phyloP scores from a whole-genome alignment of 2,888 invertebrate species.

The Synanthedon vespiformis region DNA sequence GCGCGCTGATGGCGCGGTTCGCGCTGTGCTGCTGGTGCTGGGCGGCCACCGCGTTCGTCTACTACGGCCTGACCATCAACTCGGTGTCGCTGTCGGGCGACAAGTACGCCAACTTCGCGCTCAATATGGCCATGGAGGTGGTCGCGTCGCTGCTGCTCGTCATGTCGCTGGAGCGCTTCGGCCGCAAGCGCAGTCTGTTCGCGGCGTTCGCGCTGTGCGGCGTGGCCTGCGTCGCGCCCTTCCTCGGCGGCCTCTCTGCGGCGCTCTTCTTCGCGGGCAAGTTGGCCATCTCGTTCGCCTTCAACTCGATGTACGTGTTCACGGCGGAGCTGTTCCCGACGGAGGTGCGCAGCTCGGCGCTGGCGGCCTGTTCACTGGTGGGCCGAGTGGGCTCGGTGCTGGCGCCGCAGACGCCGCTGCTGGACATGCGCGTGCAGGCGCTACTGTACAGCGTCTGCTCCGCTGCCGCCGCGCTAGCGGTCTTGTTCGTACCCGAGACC shows the following conservation, averaged over 20 bases:
- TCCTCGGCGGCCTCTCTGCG: conserved; percentile 33
- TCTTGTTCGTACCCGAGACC: conserved; percentile 72
- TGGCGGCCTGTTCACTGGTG: conserved; percentile 77
- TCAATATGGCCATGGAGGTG: conserved; percentile 59
- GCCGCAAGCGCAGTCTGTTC: conserved; percentile 45
- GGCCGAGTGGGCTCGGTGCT: conserved; percentile 77
- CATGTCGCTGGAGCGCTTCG: conserved; percentile 57
- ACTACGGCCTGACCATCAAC: conserved; percentile 83
- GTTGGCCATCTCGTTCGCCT: conserved; percentile 74
- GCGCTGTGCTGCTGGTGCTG: conserved; percentile 69
- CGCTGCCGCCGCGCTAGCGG: conserved; percentile 56
- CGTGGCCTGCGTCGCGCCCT: conserved; percentile 41
- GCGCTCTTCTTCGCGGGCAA: conserved; percentile 73
- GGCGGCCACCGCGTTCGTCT: conserved; percentile 80
- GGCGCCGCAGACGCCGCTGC: conserved; percentile 77
- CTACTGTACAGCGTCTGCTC: conserved; percentile 58
- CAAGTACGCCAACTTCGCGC: conserved; percentile 78
- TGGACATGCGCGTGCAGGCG: conserved; percentile 53
- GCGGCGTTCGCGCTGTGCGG: conserved; percentile 46
- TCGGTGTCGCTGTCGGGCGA: conserved; percentile 79
- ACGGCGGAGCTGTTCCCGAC: conserved; percentile 82
- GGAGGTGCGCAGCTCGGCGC: conserved; percentile 72
- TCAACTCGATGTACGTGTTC: conserved; percentile 75
- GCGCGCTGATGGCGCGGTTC: conserved; percentile 36
- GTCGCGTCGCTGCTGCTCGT: conserved; percentile 54